Evolutionary conservation across 2,113 vertebrate genomes (phyloP).

Genomic region (Cariama cristata): DNA sequence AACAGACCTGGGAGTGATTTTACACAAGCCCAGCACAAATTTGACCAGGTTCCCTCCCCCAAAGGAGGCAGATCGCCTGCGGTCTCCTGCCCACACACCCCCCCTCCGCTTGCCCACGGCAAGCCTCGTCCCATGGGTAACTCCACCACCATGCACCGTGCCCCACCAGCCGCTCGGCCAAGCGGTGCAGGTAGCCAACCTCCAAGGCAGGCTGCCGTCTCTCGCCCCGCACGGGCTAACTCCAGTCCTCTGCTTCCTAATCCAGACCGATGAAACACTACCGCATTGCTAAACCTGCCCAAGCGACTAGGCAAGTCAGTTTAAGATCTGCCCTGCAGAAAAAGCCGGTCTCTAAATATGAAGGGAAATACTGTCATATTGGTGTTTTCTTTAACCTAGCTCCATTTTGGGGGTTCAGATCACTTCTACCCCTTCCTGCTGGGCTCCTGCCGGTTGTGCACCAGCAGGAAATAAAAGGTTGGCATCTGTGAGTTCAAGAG

Average conservation of each 20-base stretch:
- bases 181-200: neutral
- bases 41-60: neutral
- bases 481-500: neutral
- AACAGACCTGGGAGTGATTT: neutral
- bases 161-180: neutral
- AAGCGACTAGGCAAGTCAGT: neutral
- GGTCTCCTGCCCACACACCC: neutral
- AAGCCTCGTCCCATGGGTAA: neutral
- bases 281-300: too few species aligned
- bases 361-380: neutral
- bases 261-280: fast-evolving
- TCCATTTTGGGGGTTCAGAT: neutral
- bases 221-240: neutral
- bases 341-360: neutral
- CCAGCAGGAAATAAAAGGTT: neutral
- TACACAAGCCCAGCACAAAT: neutral
- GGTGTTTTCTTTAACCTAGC: neutral
- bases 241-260: neutral
- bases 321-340: neutral
- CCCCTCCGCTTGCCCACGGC: neutral
- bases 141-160: fast-evolving
- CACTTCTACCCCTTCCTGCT: neutral
- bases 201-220: neutral
- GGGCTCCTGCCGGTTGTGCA: neutral
- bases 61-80: neutral